Base-by-base conservation (phyloP, 2,797 vertebrate genomes). In the Ispidina lecontei region DNA sequence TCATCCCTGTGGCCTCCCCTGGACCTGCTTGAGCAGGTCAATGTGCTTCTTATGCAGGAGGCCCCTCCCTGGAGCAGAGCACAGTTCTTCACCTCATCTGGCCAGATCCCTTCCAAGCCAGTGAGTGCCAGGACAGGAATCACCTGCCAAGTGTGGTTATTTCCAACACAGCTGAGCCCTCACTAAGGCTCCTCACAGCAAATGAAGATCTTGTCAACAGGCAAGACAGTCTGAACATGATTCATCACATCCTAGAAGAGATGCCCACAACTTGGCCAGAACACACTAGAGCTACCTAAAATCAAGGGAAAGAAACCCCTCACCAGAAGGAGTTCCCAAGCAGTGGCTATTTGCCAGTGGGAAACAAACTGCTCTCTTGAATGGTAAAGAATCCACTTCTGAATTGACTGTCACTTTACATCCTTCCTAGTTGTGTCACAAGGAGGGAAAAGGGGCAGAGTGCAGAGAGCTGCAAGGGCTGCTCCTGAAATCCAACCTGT, bases 281-380 rank as follows among this genome's bases (percentile, higher is more conserved):
- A n/a, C 10, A 58, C 26, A 26, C 8, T 13, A n/a, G 26, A 65
- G 20, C 17, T 4, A 23, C 33, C 41, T 39, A 81, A 81, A 78
- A 39, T 6, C 16, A 31, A 23, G 15, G 1, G 26, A 56, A 87
- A 51, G 43, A 64, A 81, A 72, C 18, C 43, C 43, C 29, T 60
- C 11, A 1, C 10, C 18, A 15, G 8, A 72, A 70, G 28, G 26
- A 22, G 73, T 41, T 37, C 31, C 88, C 29, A 19, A 3, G 4
- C 26, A 21, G 7, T 2, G 22, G 29, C 14, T 29, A 4, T 55
- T 37, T 65, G 31, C 2, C 2, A 26, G 0, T 0, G 9, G n/a
- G 13, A 74, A 80, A 33, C 10, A 60, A 80, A 51, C 9, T 0
- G 1, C 10, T 43, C 55, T 23, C 35, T 74, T 77, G 41, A 63